Evolutionary conservation across 2,113 vertebrate species (phyloP).

Genomic region (Cepphus grylle): DNA sequence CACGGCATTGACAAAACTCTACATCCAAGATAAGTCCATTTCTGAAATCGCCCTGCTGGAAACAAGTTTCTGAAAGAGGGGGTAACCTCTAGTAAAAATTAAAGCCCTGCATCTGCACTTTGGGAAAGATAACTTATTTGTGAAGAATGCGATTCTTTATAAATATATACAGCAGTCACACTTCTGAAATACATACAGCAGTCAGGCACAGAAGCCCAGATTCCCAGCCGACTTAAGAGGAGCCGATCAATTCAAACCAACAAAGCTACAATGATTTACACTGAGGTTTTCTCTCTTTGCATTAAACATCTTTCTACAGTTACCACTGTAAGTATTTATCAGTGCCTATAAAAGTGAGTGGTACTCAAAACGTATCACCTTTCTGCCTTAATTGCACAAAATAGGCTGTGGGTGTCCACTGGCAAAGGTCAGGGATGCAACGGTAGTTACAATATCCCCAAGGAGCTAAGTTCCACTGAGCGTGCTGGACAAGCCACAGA

Average conservation of each 20-base stretch:
- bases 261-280: neutral
- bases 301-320: neutral
- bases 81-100: neutral
- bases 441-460: neutral
- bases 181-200: neutral
- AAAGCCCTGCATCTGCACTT: neutral
- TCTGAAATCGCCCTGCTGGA: neutral
- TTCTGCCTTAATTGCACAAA: neutral
- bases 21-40: neutral
- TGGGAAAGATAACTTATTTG: neutral
- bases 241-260: neutral
- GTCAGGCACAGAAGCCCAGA: neutral
- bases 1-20: neutral
- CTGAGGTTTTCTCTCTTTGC: neutral
- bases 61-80: neutral
- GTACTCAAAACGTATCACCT: neutral
- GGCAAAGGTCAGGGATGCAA: neutral
- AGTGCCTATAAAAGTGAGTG: neutral
- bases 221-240: neutral
- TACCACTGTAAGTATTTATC: neutral
- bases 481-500: neutral
- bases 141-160: neutral
- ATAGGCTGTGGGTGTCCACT: neutral
- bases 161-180: neutral
- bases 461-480: neutral